phyloP scores from a whole-genome alignment of 1,140 invertebrate genomes.

The Rhopalosiphum maidis region DNA sequence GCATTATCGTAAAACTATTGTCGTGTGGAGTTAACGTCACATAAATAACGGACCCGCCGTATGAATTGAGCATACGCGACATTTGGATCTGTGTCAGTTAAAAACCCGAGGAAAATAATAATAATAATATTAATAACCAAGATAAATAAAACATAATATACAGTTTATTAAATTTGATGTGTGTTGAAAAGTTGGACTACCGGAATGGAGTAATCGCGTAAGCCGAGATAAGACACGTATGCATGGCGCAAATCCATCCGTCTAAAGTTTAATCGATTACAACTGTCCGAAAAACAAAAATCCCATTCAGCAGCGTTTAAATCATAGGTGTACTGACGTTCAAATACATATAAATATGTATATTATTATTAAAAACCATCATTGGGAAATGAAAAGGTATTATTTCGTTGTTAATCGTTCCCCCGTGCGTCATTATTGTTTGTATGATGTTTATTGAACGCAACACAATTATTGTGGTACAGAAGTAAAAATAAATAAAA shows the following conservation, averaged over 20 bases:
- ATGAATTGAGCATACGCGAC: background rate
- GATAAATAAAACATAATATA: background rate
- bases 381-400: background rate
- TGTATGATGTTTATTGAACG: too few relatives aligned
- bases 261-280: background rate
- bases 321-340: too few relatives aligned
- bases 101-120: background rate
- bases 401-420: background rate
- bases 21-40: too few relatives aligned
- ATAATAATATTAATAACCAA: conserved; percentile 12
- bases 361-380: too few relatives aligned
- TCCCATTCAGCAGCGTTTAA: background rate
- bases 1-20: background rate
- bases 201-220: background rate
- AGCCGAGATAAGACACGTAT: background rate
- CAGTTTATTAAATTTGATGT: background rate
- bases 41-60: too few relatives aligned
- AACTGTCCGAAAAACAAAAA: background rate
- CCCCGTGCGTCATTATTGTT: too few relatives aligned
- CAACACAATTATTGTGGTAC: too few relatives aligned
- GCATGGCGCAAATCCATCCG: background rate
- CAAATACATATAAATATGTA: background rate
- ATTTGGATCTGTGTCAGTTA: background rate
- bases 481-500: too few relatives aligned
- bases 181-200: background rate